These are phyloP conservation scores for Phortica variegata DNA, from an alignment of 1,140 invertebrate species.

Conservation along the genomic window DNA sequence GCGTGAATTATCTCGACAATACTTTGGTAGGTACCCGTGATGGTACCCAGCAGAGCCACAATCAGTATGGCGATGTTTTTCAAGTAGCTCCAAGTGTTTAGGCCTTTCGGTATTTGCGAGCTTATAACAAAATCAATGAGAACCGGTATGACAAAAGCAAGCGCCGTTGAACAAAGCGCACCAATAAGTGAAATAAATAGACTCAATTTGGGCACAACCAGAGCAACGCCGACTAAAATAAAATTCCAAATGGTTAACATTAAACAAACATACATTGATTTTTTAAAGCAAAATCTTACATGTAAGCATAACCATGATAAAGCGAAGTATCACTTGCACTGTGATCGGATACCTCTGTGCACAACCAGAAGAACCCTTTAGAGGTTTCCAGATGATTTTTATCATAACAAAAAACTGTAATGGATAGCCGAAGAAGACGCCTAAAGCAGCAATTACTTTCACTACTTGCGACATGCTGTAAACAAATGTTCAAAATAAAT, in stretches of 20 bases:
- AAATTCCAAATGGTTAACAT: not conserved
- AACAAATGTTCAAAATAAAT: conserved; percentile 6
- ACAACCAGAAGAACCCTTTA: conserved; percentile 59
- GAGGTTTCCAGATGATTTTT: conserved; percentile 64
- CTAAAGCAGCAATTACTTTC: conserved; percentile 70
- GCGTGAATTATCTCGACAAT: conserved; percentile 66
- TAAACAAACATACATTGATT: not conserved
- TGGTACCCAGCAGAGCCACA: conserved; percentile 70
- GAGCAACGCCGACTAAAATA: conserved; percentile 75
- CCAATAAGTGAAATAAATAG: conserved; percentile 89
- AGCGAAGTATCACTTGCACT: conserved; percentile 38
- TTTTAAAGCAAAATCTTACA: conserved; percentile 64
- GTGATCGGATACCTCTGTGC: conserved; percentile 59
- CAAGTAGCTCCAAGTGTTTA: conserved; percentile 55
- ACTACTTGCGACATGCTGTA: conserved; percentile 63
- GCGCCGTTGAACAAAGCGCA: conserved; percentile 80
- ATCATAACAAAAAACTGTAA: conserved; percentile 85
- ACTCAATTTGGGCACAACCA: conserved; percentile 78
- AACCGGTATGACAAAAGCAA: conserved; percentile 87
- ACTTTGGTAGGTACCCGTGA: conserved; percentile 74
- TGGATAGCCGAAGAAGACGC: conserved; percentile 78
- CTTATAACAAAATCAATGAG: conserved; percentile 76
- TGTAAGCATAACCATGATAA: conserved; percentile 67
- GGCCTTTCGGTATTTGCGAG: conserved; percentile 58
- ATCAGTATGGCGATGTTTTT: conserved; percentile 70